Percentiles rank a stretch among this genome's conserved stretches.
Evolutionary conservation across 1,140 invertebrate genomes (phyloP).

Genomic region (Charaxes varanes): DNA sequence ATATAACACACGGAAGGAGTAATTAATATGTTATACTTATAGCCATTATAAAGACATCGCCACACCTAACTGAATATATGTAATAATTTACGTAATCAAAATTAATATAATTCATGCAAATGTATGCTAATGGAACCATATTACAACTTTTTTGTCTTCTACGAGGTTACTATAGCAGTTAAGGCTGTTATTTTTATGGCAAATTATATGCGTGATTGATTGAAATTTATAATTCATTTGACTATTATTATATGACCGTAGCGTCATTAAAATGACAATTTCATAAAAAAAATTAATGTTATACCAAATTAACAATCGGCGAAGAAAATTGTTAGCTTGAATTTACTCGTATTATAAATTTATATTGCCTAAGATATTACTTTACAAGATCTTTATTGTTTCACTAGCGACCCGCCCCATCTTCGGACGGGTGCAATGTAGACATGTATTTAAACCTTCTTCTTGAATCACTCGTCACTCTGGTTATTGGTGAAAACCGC

Average conservation of each 20-base stretch:
- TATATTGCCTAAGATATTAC: too few relatives aligned
- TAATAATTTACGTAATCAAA: conserved; percentile 34
- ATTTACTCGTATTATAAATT: too few relatives aligned
- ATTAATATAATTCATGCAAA: conserved; percentile 38
- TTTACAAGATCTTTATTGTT: too few relatives aligned
- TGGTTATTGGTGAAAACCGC: too few relatives aligned
- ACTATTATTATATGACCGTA: conserved; percentile 35
- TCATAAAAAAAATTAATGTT: too few relatives aligned
- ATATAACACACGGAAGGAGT: too few relatives aligned
- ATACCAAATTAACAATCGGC: too few relatives aligned
- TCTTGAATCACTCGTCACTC: too few relatives aligned
- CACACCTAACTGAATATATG: conserved; percentile 20
- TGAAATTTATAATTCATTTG: conserved; percentile 37
- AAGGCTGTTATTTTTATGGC: conserved; percentile 31
- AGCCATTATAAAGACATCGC: conserved; percentile 10
- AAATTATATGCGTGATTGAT: conserved; percentile 35
- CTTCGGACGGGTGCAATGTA: too few relatives aligned
- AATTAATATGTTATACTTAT: conserved; percentile 5
- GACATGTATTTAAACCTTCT: too few relatives aligned
- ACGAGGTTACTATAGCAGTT: conserved; percentile 40
- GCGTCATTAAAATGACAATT: conserved; percentile 22
- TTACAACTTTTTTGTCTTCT: conserved; percentile 31
- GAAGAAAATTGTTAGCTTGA: conserved; percentile 15
- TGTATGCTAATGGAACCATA: conserved; percentile 41
- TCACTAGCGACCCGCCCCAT: too few relatives aligned